Evolutionary conservation across 1,140 invertebrate species (phyloP).

Genomic region (Drosophila triauraria): DNA sequence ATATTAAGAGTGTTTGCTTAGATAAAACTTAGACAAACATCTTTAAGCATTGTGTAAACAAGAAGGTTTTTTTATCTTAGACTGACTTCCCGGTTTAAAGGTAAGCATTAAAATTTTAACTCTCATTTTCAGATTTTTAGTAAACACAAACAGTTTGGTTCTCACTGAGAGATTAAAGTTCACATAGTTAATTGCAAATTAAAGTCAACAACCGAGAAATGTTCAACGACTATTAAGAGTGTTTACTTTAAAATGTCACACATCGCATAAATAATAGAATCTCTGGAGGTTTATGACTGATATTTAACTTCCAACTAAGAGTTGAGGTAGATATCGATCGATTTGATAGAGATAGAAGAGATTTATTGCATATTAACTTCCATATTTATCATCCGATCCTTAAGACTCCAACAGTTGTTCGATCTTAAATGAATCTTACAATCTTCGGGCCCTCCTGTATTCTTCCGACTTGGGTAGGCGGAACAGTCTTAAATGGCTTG

Average conservation of each 20-base stretch:
- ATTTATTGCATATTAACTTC: too few species aligned
- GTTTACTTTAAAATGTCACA: background rate
- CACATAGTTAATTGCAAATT: background rate
- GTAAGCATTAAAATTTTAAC: background rate
- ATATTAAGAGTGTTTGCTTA: background rate
- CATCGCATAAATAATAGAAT: background rate
- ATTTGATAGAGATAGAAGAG: too few species aligned
- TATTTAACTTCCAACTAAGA: too few species aligned
- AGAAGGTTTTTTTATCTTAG: background rate
- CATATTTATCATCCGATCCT: too few species aligned
- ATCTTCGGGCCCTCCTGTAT: too few species aligned
- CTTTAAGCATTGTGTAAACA: background rate
- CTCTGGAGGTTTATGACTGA: too few species aligned
- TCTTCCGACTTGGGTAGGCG: background rate
- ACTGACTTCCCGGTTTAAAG: conserved; percentile 3
- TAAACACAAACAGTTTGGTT: background rate
- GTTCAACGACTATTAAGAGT: too few species aligned
- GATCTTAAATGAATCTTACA: background rate
- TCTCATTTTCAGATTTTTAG: background rate
- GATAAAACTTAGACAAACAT: background rate
- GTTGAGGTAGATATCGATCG: too few species aligned
- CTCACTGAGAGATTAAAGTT: background rate
- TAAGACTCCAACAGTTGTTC: too few species aligned
- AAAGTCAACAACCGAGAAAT: background rate
- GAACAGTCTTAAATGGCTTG: conserved; percentile 1